Percentiles rank a stretch among this genome's conserved stretches.
Evolutionary conservation across 2,888 invertebrate species (phyloP).

Genomic region (Atethmia centrago): DNA sequence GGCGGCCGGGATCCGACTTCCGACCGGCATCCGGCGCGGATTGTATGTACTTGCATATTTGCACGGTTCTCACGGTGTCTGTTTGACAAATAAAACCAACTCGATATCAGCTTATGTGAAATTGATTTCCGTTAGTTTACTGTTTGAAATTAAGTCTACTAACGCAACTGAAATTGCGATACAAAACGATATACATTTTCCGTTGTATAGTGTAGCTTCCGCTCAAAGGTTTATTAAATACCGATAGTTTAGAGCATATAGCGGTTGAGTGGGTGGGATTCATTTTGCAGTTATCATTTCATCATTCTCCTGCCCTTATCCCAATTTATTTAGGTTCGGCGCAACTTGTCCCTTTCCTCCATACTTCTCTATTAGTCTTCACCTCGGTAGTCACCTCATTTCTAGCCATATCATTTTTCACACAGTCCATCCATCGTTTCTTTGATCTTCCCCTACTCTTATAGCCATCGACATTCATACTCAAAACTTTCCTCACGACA

Average conservation of each 20-base stretch:
- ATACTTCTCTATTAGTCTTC: too few species aligned
- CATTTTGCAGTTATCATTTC: neutral
- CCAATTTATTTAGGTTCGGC: too few species aligned
- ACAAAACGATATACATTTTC: neutral
- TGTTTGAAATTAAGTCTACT: constrained; percentile 17
- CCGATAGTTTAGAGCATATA: neutral
- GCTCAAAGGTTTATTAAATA: neutral
- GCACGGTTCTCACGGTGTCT: constrained; percentile 56
- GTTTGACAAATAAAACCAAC: constrained; percentile 65
- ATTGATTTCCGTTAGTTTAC: constrained; percentile 45
- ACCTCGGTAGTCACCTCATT: too few species aligned
- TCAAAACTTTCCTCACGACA: too few species aligned
- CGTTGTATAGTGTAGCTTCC: neutral
- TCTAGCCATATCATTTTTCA: too few species aligned
- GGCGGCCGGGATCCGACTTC: constrained; percentile 64
- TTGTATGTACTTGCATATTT: constrained; percentile 62
- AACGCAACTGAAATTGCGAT: constrained; percentile 16
- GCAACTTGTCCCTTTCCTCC: too few species aligned
- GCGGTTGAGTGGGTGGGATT: neutral
- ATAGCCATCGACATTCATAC: too few species aligned
- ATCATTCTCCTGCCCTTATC: too few species aligned
- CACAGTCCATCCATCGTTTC: too few species aligned
- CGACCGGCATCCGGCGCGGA: constrained; percentile 65
- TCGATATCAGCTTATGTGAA: constrained; percentile 39
- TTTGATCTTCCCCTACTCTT: too few species aligned